These are phyloP conservation scores for Zoanthus sociatus DNA, from an alignment of 92 coral and sea anemone species.

Conservation along the genomic window DNA sequence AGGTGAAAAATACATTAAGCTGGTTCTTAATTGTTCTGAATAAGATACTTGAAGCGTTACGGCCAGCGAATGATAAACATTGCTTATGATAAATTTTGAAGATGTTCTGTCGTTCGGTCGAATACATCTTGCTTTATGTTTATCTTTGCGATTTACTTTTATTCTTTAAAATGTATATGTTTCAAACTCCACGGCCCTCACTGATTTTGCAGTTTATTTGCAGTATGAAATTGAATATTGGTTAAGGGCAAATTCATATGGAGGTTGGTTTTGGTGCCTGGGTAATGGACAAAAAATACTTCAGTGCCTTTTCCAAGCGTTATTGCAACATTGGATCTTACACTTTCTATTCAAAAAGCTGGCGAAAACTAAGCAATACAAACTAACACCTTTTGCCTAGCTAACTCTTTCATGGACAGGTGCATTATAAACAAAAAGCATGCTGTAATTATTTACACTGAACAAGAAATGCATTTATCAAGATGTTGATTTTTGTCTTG, in stretches of 20 bases:
- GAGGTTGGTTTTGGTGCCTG: neutral
- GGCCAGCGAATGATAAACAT: neutral
- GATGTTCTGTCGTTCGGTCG: neutral
- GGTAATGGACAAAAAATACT: neutral
- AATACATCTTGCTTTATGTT: slow-evolving; percentile 1
- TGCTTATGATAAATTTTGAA: neutral
- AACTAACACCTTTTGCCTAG: neutral
- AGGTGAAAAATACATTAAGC: neutral
- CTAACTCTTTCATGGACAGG: neutral
- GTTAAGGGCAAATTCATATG: neutral
- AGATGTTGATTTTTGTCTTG: neutral
- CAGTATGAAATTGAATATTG: neutral
- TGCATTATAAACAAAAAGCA: neutral
- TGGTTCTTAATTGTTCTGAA: neutral
- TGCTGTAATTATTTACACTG: neutral
- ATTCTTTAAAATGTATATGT: neutral
- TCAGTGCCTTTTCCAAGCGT: neutral
- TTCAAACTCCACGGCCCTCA: neutral
- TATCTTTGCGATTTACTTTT: slow-evolving; percentile 21
- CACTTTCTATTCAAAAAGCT: neutral
- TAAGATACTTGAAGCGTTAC: neutral
- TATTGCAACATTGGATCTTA: neutral
- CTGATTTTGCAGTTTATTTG: slow-evolving; percentile 20
- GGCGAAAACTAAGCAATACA: neutral
- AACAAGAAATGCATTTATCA: neutral